These are phyloP conservation scores for Ptychoptera albimana DNA, from an alignment of 2,888 invertebrate genomes.

Conservation along the genomic window DNA sequence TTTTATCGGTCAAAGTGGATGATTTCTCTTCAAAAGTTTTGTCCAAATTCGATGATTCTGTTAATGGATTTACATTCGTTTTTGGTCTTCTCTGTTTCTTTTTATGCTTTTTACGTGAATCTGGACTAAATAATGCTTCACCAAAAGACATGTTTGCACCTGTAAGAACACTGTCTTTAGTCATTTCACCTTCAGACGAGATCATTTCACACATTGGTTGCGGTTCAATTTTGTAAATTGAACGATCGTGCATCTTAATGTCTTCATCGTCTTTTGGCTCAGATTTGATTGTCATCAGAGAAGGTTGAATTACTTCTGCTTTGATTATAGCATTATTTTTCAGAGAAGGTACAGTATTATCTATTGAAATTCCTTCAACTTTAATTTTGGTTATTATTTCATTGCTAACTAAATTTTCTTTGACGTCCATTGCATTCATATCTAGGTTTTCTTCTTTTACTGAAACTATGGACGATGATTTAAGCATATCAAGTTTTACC, in stretches of 20 bases:
- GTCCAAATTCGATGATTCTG: constrained; percentile 15
- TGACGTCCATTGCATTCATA: constrained; percentile 7
- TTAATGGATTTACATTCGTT: constrained; percentile 28
- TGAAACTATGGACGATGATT: constrained; percentile 10
- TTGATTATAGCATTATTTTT: too few relatives aligned
- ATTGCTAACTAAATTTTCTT: too few relatives aligned
- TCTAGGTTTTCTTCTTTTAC: constrained; percentile 6
- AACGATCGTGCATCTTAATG: too few relatives aligned
- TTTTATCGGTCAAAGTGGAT: constrained; percentile 6
- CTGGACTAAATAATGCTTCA: constrained; percentile 28
- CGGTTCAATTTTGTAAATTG: too few relatives aligned
- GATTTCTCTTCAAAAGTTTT: constrained; percentile 17
- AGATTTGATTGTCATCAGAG: constrained; percentile 10
- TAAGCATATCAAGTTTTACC: constrained; percentile 32
- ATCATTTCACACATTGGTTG: too few relatives aligned
- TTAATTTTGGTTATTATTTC: too few relatives aligned
- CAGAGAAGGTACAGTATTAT: too few relatives aligned
- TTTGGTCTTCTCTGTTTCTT: constrained; percentile 72
- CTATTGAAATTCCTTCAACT: too few relatives aligned
- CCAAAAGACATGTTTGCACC: too few relatives aligned
- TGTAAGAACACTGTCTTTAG: neutral
- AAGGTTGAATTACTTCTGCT: too few relatives aligned
- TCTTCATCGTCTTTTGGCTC: constrained; percentile 8
- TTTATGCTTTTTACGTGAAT: constrained; percentile 61
- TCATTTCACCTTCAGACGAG: constrained; percentile 3